Evolutionary conservation across 2,888 invertebrate species (phyloP).

Genomic region (Acanthopleura granulata): DNA sequence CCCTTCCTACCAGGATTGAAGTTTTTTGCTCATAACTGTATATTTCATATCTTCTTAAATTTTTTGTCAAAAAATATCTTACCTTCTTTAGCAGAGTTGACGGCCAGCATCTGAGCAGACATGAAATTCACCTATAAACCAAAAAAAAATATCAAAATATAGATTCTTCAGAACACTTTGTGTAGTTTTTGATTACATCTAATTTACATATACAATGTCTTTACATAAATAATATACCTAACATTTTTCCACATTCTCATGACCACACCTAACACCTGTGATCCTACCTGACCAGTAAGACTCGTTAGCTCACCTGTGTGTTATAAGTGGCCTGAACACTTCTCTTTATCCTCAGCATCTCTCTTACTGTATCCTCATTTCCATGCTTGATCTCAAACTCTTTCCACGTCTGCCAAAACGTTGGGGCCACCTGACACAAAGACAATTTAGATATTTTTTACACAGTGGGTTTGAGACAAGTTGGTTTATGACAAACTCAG

Average conservation of each 20-base stretch:
- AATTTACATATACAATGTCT: too few species aligned
- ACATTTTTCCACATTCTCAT: too few species aligned
- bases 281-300: constrained; percentile 73
- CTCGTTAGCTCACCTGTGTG: constrained; percentile 88
- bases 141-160: constrained; percentile 11
- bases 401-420: constrained; percentile 99
- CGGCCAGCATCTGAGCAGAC: constrained; percentile 96
- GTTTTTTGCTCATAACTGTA: too few species aligned
- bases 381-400: constrained; percentile 99
- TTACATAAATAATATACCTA: too few species aligned
- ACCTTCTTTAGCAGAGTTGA: constrained; percentile 49
- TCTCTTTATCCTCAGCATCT: constrained; percentile 97
- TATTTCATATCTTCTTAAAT: too few species aligned
- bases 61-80: constrained; percentile 7
- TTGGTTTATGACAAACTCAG: too few species aligned
- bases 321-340: constrained; percentile 98
- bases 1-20: too few species aligned
- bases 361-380: constrained; percentile 99
- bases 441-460: not conserved
- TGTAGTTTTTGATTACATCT: too few species aligned
- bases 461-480: too few species aligned
- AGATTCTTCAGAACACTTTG: not conserved
- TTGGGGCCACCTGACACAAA: constrained; percentile 66
- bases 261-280: too few species aligned
- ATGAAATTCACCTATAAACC: constrained; percentile 89